Base-by-base conservation (phyloP, 2,888 invertebrate species). In the Andrena marginata region DNA sequence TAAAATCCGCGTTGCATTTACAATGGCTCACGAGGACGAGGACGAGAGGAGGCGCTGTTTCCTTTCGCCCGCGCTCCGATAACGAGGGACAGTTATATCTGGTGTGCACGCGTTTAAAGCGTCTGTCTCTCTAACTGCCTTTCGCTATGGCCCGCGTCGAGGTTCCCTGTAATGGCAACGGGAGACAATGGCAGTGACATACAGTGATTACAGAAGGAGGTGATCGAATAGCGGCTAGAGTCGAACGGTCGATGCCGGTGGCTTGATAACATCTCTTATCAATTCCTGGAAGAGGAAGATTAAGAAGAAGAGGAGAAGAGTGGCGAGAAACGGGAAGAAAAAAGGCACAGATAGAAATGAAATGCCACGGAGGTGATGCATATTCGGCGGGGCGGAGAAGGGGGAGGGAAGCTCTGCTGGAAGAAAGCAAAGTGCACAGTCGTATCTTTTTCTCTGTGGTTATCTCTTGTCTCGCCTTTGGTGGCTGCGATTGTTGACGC, bases 171-270 rank as follows among this genome's bases (percentile, higher is more conserved):
- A 69, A 74, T 69, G 67, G 42, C 68, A 78, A 56, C 74, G 84
- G 23, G 83, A 88, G 89, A 87, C 88, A 90, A 89, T 89, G 89
- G 80, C 90, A 89, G 86, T 89, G 89, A 88, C 89, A 70, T 81
- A 85, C 84, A 84, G 85, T 88, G 88, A 89, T 86, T 86, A 67
- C 80, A 85, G 82, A 87, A 89, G 77, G 85, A 87, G 89, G 87
- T 84, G 89, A 89, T 89, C 84, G 87, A 88, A 87, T 88, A 82
- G 77, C 84, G 69, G 78, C 73, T 16, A 2, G 63, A 33, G 31
- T 85, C 76, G 85, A 84, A 82, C 79, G 68, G 65, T 49, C 68
- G 54, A 7, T 54, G 48, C 10, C 2, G 26, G 10, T 10, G 20
- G 65, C 54, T 8, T 74, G 48, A 83, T 87, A 42, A 59, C 77